Conservation (phyloP, 1,140 invertebrate genomes). For the Nylanderia fulva region DNA sequence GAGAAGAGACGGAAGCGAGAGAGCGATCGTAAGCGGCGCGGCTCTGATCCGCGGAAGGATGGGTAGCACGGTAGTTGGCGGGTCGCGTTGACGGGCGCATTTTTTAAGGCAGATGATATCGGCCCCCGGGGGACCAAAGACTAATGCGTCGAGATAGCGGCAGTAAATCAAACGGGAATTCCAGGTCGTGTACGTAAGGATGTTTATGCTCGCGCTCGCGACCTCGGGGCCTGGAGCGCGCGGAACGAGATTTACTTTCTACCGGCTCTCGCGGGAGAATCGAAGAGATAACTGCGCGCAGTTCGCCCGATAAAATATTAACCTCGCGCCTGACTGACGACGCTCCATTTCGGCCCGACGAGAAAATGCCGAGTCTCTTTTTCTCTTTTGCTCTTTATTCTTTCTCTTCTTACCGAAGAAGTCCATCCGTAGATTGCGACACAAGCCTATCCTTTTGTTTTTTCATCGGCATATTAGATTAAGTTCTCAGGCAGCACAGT, state of each 20-base stretch:
- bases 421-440: neutral
- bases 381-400: no score
- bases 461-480: slow-evolving; percentile 21
- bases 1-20: slow-evolving; percentile 26
- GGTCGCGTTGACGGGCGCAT: slow-evolving; percentile 76
- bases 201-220: slow-evolving; percentile 73
- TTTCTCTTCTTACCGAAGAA: no score
- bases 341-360: slow-evolving; percentile 49
- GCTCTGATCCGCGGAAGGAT: slow-evolving; percentile 70
- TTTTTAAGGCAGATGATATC: slow-evolving; percentile 78
- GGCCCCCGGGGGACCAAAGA: slow-evolving; percentile 75
- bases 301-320: slow-evolving; percentile 69
- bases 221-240: slow-evolving; percentile 61
- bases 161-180: slow-evolving; percentile 78
- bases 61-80: slow-evolving; percentile 77
- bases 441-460: slow-evolving; percentile 21
- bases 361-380: neutral
- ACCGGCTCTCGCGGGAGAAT: slow-evolving; percentile 64
- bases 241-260: slow-evolving; percentile 74
- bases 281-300: slow-evolving; percentile 61
- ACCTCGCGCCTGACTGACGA: slow-evolving; percentile 59
- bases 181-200: slow-evolving; percentile 75
- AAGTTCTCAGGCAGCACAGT: no score
- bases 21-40: slow-evolving; percentile 61
- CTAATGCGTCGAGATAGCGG: slow-evolving; percentile 77